Conservation (phyloP, 2,113 vertebrate genomes). For the Diphyllodes magnificus region DNA sequence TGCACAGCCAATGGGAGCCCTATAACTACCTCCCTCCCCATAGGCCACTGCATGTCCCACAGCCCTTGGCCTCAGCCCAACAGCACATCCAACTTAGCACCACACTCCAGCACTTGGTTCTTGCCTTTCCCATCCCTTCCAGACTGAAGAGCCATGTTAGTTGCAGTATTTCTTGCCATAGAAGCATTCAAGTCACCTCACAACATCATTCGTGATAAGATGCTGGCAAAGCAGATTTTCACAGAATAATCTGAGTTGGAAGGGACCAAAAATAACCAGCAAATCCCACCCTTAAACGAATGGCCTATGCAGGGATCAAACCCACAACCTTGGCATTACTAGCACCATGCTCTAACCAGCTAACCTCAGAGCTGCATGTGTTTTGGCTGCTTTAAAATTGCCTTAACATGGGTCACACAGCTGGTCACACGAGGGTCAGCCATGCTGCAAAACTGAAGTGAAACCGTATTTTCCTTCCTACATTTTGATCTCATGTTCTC, state of each 20-base stretch:
- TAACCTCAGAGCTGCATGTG: background rate
- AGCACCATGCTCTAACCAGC: background rate
- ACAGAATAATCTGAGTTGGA: background rate
- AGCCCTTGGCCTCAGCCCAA: background rate
- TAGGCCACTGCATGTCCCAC: rapidly evolving
- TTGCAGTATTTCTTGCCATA: background rate
- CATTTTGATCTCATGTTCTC: background rate
- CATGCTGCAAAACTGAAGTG: background rate
- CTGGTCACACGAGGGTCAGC: background rate
- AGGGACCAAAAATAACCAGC: background rate
- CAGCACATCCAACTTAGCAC: background rate
- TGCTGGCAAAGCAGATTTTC: background rate
- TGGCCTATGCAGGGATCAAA: background rate
- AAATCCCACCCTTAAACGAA: background rate
- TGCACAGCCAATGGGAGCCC: background rate
- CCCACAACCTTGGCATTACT: background rate
- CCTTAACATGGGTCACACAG: background rate
- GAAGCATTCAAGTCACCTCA: background rate
- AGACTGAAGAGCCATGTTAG: background rate
- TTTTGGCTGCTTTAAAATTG: background rate
- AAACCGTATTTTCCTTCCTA: background rate
- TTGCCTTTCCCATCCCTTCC: background rate
- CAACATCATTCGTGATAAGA: background rate
- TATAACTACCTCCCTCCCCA: background rate
- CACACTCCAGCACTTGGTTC: background rate